Base-by-base conservation (phyloP, 2,888 invertebrate species). In the Tineola bisselliella region DNA sequence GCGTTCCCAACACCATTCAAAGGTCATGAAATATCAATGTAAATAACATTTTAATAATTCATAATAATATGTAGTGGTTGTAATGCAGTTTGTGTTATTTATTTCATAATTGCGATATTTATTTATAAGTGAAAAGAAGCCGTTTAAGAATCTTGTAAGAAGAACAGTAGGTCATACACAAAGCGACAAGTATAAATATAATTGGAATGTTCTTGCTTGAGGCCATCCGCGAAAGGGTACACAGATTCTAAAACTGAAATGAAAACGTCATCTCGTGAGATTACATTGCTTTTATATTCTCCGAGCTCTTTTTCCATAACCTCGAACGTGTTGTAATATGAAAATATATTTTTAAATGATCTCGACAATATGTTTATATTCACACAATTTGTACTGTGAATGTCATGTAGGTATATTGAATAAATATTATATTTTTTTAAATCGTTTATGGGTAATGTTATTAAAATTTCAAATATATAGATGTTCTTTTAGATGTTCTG, bases 251-350 rank as follows among this genome's bases (percentile, higher is more conserved):
- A 38, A 38, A 38, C 38, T 65, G 77, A 77, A 82, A 80, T 73
- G 77, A 70, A 79, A 74, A 66, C 79, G 71, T 65, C 70, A 67
- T 65, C 72, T 69, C 67, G 66, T 61, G 69, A 75, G 72, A 74
- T 78, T 74, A 74, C 70, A 67, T 68, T 63, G 65, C 66, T 70
- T 68, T 68, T 67, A 61, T 62, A 61, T 61, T 48, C 62, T 59
- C 11, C 3, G 31, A 59, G 30, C 44, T 59, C 25, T 25, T 38
- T 38, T 38, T 38, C 10, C 38, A 38, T 38, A 38, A 38, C 38
- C 38, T 38, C 38, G 38, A 38, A 38, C 38, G 38, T 38, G 38
- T 38, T 38, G 3, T 38, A 38, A 38, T 38, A 38, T 38, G 38
- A 38, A 38, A 38, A 38, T 38, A 38, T 12, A 38, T 38, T 38